Evolutionary conservation across 2,113 vertebrate species (phyloP).

Genomic region (Axis porcinus): DNA sequence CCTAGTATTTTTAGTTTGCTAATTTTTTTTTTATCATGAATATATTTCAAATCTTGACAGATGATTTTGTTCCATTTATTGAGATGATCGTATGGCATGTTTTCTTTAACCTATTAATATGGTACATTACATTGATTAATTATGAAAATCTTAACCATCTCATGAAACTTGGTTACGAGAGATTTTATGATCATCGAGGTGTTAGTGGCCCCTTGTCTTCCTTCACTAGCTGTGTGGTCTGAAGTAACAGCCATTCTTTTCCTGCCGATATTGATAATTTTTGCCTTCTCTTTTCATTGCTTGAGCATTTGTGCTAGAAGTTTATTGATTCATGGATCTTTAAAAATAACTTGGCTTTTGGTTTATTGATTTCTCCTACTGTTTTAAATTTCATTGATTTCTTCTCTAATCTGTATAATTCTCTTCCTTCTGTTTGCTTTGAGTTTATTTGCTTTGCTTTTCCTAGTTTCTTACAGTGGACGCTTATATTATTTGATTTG

Average conservation of each 20-base stretch:
- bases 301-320: not conserved
- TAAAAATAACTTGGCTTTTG: not conserved
- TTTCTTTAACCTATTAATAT: not conserved
- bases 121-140: not conserved
- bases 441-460: not conserved
- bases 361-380: not conserved
- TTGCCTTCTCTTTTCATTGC: not conserved
- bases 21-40: not conserved
- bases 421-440: not conserved
- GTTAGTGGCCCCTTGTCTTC: accelerated
- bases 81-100: not conserved
- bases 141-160: not conserved
- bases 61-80: not conserved
- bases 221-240: not conserved
- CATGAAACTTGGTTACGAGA: not conserved
- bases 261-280: not conserved
- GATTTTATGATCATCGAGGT: not conserved
- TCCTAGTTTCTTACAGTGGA: not conserved
- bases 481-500: not conserved
- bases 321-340: not conserved
- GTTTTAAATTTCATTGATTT: not conserved
- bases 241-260: not conserved
- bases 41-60: not conserved
- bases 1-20: not conserved
- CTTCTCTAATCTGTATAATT: not conserved